Evolutionary conservation across 1,140 invertebrate genomes (phyloP).

Genomic region (Drosophila willistoni): DNA sequence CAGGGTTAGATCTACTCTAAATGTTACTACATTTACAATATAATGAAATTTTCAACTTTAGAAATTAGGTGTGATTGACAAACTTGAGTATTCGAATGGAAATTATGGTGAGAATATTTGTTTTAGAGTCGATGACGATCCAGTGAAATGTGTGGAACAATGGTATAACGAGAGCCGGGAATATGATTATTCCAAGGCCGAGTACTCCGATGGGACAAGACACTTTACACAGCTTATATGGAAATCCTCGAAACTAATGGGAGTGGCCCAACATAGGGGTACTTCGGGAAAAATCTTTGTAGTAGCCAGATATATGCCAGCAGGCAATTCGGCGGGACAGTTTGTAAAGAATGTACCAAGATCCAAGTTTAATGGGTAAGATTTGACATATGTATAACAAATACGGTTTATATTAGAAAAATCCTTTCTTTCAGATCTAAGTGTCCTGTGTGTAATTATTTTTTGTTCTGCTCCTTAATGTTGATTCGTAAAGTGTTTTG

Average conservation of each 20-base stretch:
- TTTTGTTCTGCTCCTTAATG: background rate
- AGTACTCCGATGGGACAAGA: background rate
- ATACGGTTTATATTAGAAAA: background rate
- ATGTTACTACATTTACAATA: background rate
- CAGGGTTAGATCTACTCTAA: background rate
- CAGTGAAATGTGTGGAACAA: background rate
- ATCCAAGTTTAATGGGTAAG: background rate
- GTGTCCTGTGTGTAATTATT: background rate
- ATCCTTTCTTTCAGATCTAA: background rate
- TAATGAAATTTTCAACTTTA: background rate
- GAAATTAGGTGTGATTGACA: background rate
- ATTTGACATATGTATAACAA: background rate
- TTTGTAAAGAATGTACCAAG: background rate
- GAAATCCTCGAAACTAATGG: background rate
- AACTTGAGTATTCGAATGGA: background rate
- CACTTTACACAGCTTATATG: background rate
- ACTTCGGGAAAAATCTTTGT: slow-evolving; percentile 8
- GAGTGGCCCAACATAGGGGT: background rate
- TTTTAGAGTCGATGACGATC: background rate
- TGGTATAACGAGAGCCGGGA: background rate
- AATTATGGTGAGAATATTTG: background rate
- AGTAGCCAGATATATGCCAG: background rate
- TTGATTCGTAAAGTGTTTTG: background rate
- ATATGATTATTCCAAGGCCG: background rate
- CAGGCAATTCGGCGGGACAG: background rate